Conservation (phyloP, 2,888 invertebrate species). For the Trissonchulus latispiculum region DNA sequence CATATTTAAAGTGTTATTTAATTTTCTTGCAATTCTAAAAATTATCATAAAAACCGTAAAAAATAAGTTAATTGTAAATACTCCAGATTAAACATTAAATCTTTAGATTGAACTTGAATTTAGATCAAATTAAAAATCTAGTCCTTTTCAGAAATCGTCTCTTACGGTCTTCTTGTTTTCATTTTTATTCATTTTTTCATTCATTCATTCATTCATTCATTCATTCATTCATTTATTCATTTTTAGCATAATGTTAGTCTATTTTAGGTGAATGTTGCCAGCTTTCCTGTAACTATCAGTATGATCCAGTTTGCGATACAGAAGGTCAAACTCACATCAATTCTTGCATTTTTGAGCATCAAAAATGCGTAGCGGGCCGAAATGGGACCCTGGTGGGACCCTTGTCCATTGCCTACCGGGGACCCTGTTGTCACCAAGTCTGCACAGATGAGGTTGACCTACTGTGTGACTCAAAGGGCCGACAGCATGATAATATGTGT, state of each 20-base stretch:
- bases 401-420: neutral
- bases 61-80: too few species aligned
- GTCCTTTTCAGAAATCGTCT: too few species aligned
- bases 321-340: constrained; percentile 11
- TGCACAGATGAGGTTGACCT: constrained; percentile 8
- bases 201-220: too few species aligned
- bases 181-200: too few species aligned
- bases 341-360: neutral
- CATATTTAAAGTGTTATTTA: too few species aligned
- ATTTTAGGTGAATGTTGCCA: constrained; percentile 12
- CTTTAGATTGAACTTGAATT: too few species aligned
- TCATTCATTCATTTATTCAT: too few species aligned
- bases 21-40: too few species aligned
- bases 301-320: constrained; percentile 13
- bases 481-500: constrained; percentile 6
- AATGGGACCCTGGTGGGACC: neutral
- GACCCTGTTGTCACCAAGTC: constrained; percentile 14
- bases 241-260: neutral
- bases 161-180: too few species aligned
- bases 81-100: too few species aligned
- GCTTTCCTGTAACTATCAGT: neutral
- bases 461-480: neutral
- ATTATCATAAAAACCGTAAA: too few species aligned
- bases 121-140: too few species aligned
- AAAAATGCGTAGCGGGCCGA: neutral